A percentile compares a stretch with the other conserved stretches of the same genome.
phyloP scores from a whole-genome alignment of 2,113 vertebrate genomes.

The Callaeas wilsoni region DNA sequence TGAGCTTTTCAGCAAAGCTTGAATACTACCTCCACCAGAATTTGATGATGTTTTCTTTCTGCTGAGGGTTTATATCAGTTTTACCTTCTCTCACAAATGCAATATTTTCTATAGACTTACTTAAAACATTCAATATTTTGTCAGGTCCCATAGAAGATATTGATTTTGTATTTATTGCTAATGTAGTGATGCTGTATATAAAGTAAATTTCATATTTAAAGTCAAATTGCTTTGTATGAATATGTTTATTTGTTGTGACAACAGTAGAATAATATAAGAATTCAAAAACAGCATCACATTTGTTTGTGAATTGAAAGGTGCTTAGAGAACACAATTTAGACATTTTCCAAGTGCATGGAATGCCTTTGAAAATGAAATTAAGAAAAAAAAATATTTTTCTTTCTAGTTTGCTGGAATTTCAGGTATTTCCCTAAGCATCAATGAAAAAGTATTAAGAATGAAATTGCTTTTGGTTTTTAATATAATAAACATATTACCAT shows the following conservation, averaged over 20 bases:
- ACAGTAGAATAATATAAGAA: neutral
- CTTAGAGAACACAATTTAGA: neutral
- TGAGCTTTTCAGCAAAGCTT: neutral
- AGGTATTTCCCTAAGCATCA: neutral
- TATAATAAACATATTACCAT: neutral
- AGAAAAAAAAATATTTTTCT: neutral
- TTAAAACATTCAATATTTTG: neutral
- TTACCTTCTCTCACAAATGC: neutral
- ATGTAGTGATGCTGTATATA: neutral
- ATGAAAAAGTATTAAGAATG: neutral
- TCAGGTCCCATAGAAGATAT: neutral
- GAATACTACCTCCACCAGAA: neutral
- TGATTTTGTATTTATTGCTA: neutral
- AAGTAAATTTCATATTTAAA: neutral
- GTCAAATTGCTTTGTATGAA: neutral
- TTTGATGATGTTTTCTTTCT: neutral
- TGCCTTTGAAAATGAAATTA: neutral
- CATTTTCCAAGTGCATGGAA: neutral
- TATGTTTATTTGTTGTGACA: neutral
- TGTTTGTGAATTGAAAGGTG: neutral
- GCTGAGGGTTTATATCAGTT: neutral
- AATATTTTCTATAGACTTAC: neutral
- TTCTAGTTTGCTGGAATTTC: neutral
- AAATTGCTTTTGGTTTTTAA: neutral
- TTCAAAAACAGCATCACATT: neutral